A percentile compares a stretch with the other conserved stretches of the same genome.
These are phyloP conservation scores for Neotoxoptera formosana DNA, from an alignment of 1,140 invertebrate genomes.

Conservation along the genomic window DNA sequence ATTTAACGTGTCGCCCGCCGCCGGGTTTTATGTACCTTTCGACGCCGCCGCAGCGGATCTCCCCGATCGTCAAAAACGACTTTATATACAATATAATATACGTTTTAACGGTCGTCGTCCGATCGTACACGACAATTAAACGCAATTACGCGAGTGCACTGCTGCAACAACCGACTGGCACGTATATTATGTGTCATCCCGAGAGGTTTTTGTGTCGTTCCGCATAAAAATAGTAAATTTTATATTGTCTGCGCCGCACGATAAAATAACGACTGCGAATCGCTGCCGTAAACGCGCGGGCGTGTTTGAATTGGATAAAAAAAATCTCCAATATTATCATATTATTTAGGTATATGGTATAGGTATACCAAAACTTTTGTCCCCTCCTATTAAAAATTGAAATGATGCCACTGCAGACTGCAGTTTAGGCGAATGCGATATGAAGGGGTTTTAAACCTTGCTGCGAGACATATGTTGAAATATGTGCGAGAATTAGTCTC, in stretches of 20 bases:
- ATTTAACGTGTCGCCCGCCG: slow-evolving; percentile 25
- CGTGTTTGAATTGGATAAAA: too few relatives aligned
- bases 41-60: neutral
- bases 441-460: neutral
- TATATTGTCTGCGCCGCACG: too few relatives aligned
- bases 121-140: slow-evolving; percentile 13
- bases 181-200: neutral
- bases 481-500: neutral
- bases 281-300: too few relatives aligned
- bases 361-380: too few relatives aligned
- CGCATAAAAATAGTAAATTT: neutral
- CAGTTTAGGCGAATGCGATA: neutral
- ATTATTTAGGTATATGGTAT: too few relatives aligned
- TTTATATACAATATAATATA: neutral
- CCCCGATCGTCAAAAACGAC: neutral
- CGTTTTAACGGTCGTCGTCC: slow-evolving; percentile 30
- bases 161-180: neutral
- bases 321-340: too few relatives aligned
- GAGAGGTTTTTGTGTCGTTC: neutral
- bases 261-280: too few relatives aligned
- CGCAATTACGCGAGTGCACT: neutral
- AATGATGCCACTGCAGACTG: too few relatives aligned
- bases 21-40: slow-evolving; percentile 49
- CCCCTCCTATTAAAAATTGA: too few relatives aligned
- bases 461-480: neutral